Percentiles rank a stretch among this genome's conserved stretches.
Evolutionary conservation across 2,888 invertebrate genomes (phyloP).

Genomic region (Helobdella robusta): DNA sequence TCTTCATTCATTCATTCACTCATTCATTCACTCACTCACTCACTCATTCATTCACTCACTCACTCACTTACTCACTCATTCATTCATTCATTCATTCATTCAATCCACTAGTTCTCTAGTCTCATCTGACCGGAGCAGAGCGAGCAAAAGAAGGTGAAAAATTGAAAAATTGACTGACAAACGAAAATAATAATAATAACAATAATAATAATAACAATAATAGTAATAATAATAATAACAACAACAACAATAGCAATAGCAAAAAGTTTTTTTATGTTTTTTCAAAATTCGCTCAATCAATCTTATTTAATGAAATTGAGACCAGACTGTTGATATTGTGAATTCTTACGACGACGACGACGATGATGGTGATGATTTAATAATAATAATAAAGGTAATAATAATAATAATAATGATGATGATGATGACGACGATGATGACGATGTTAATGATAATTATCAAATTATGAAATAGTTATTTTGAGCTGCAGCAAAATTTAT

Average conservation of each 20-base stretch:
- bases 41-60: too few relatives aligned
- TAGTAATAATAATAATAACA: neutral
- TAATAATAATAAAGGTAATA: neutral
- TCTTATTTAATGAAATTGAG: too few relatives aligned
- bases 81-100: neutral
- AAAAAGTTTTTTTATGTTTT: too few relatives aligned
- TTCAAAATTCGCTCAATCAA: too few relatives aligned
- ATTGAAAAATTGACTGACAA: too few relatives aligned
- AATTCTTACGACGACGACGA: slow-evolving; percentile 12
- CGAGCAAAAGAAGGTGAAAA: too few relatives aligned
- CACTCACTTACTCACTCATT: neutral
- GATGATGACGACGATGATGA: neutral
- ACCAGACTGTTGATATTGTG: too few relatives aligned
- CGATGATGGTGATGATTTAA: slow-evolving; percentile 10
- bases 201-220: neutral
- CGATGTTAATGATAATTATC: too few relatives aligned
- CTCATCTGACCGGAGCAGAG: too few relatives aligned
- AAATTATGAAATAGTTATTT: too few relatives aligned
- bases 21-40: neutral
- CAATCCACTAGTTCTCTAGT: neutral
- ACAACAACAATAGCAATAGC: neutral
- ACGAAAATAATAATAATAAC: neutral
- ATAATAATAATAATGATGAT: slow-evolving; percentile 10
- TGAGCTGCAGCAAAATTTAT: too few relatives aligned
- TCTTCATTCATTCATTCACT: neutral